Evolutionary conservation across 1,140 invertebrate species (phyloP).

Genomic region (Sipha flava): DNA sequence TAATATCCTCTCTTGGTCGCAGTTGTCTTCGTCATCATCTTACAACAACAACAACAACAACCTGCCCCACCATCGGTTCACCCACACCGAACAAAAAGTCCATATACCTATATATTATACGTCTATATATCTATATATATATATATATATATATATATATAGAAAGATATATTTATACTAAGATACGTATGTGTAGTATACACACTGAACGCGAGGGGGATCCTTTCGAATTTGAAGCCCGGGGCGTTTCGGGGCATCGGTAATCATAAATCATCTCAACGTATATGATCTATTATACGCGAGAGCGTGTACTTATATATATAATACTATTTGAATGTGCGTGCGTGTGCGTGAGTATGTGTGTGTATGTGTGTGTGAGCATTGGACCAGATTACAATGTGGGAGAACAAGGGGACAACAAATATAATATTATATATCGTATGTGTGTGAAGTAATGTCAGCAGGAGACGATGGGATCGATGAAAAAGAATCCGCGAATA

Average conservation of each 20-base stretch:
- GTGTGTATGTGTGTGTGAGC: neutral
- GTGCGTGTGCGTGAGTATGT: neutral
- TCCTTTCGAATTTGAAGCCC: conserved; percentile 23
- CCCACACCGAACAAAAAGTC: neutral
- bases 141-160: neutral
- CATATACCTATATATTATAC: neutral
- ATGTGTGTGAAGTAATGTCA: neutral
- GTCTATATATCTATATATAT: neutral
- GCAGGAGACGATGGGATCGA: neutral
- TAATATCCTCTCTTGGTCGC: neutral
- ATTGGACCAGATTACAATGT: conserved; percentile 23
- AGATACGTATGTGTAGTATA: no score
- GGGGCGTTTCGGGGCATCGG: conserved; percentile 23
- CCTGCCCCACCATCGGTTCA: neutral
- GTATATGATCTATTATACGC: conserved; percentile 11
- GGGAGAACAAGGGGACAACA: neutral
- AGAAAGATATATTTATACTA: no score
- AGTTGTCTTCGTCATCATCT: no score
- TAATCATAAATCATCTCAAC: conserved; percentile 31
- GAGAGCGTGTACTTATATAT: neutral
- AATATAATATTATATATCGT: neutral
- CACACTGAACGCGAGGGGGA: neutral
- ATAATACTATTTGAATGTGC: neutral
- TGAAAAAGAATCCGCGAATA: neutral
- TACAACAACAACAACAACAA: no score